Conservation (phyloP, 2,113 vertebrate species). For the Nannobrachium achirus region DNA sequence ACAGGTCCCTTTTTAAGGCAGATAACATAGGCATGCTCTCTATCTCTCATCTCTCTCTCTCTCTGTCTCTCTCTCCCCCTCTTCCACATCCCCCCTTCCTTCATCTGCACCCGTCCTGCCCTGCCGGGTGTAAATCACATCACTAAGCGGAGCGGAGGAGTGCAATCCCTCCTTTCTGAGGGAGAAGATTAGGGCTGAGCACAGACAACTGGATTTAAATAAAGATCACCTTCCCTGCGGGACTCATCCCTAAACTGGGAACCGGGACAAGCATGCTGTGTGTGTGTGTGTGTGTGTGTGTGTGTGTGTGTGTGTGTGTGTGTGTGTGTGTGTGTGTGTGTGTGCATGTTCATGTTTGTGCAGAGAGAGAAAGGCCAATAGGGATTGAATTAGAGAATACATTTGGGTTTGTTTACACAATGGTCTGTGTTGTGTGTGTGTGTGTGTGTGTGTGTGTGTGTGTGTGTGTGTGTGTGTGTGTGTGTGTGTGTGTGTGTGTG, state of each 20-base stretch:
- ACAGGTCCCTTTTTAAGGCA: slow-evolving; percentile 30
- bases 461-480: slow-evolving; percentile 13
- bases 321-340: not conserved
- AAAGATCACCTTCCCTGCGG: slow-evolving; percentile 64
- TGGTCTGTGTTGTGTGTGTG: not conserved
- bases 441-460: not conserved
- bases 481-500: slow-evolving; percentile 28
- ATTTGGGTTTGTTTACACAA: not conserved
- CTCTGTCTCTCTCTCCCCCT: slow-evolving; percentile 44
- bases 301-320: not conserved
- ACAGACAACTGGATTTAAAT: slow-evolving; percentile 71
- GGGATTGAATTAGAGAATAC: not conserved
- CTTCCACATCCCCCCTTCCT: slow-evolving; percentile 15
- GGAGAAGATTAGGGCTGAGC: slow-evolving; percentile 65
- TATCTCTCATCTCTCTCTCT: slow-evolving; percentile 45
- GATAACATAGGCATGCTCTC: slow-evolving; percentile 54
- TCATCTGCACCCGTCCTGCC: slow-evolving; percentile 11
- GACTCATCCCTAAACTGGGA: slow-evolving; percentile 47
- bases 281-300: slow-evolving; percentile 7
- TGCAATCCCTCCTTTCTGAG: slow-evolving; percentile 60
- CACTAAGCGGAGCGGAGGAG: slow-evolving; percentile 41
- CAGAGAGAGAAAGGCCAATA: not conserved
- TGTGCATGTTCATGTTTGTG: not conserved
- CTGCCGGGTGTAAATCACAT: slow-evolving; percentile 61
- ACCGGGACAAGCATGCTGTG: slow-evolving; percentile 16